Percentiles rank a stretch among this genome's conserved stretches.
phyloP scores from a whole-genome alignment of 30 jellyfish, hydroid and myxozoan species.

The Hydractinia echinata region DNA sequence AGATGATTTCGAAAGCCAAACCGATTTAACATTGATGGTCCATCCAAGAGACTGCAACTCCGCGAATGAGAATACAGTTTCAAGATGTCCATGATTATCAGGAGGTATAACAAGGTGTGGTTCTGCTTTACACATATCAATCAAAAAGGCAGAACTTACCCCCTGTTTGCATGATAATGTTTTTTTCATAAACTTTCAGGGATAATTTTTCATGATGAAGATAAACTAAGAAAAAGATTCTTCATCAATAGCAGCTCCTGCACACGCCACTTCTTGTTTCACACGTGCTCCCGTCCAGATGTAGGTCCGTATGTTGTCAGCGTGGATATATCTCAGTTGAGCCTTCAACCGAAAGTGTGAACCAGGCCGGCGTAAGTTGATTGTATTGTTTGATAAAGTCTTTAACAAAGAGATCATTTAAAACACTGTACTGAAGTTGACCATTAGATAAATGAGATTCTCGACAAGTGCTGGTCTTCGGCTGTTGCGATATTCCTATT shows the following conservation, averaged over 20 bases:
- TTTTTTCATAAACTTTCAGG: constrained; percentile 43
- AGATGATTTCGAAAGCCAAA: constrained; percentile 47
- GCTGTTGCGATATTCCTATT: neutral
- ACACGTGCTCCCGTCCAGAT: constrained; percentile 44
- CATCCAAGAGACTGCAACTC: constrained; percentile 65
- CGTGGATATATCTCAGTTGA: constrained; percentile 36
- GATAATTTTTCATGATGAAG: constrained; percentile 43
- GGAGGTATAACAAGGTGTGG: constrained; percentile 65
- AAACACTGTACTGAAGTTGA: constrained; percentile 48
- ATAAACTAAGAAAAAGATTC: constrained; percentile 47
- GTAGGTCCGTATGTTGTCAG: constrained; percentile 51
- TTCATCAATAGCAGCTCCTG: constrained; percentile 55
- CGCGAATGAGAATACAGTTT: constrained; percentile 40
- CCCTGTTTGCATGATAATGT: constrained; percentile 24
- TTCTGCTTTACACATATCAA: constrained; percentile 63
- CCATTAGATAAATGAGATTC: constrained; percentile 17
- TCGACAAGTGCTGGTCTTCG: constrained; percentile 31
- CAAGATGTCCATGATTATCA: constrained; percentile 35
- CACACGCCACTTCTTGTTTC: constrained; percentile 34
- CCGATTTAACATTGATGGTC: constrained; percentile 38
- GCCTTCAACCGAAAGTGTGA: constrained; percentile 32
- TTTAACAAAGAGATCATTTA: constrained; percentile 46
- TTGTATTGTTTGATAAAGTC: constrained; percentile 49
- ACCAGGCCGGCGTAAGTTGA: constrained; percentile 72
- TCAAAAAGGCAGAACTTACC: constrained; percentile 58